Percentiles rank a stretch among this genome's conserved stretches.
These are phyloP conservation scores for Dysdera silvatica DNA, from an alignment of 1,140 invertebrate species.

Conservation along the genomic window DNA sequence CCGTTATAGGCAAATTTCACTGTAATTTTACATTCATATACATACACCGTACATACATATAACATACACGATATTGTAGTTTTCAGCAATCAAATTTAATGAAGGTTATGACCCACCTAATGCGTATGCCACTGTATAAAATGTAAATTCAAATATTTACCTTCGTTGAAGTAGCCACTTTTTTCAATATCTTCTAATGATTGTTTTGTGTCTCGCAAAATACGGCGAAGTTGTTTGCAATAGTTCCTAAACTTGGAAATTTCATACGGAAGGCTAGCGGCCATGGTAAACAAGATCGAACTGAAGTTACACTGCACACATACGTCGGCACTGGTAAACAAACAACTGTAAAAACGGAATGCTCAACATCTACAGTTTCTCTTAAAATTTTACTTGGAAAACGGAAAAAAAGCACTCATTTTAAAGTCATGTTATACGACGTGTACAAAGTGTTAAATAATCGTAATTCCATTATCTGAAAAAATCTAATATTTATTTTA, in stretches of 20 bases:
- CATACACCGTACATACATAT: not conserved
- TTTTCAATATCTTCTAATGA: conserved; percentile 56
- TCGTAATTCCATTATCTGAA: no score
- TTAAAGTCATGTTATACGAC: no score
- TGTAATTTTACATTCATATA: not conserved
- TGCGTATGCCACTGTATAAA: not conserved
- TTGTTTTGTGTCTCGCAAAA: conserved; percentile 58
- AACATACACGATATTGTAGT: not conserved
- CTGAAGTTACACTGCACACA: no score
- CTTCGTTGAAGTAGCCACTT: conserved; percentile 54
- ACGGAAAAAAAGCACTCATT: no score
- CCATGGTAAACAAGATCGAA: no score
- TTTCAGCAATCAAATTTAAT: not conserved
- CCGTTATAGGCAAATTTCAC: not conserved
- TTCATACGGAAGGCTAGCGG: conserved; percentile 45
- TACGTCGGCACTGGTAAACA: no score
- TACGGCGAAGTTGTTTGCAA: conserved; percentile 48
- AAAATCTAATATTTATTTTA: no score
- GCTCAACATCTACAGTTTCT: no score
- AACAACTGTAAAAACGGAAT: no score
- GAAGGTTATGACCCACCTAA: not conserved
- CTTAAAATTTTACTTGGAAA: no score
- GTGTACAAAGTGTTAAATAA: no score
- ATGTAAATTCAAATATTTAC: conserved; percentile 45
- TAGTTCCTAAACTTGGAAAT: conserved; percentile 50